Base-by-base conservation (phyloP, 2,113 vertebrate species). In the Petrocephalus microphthalmus region DNA sequence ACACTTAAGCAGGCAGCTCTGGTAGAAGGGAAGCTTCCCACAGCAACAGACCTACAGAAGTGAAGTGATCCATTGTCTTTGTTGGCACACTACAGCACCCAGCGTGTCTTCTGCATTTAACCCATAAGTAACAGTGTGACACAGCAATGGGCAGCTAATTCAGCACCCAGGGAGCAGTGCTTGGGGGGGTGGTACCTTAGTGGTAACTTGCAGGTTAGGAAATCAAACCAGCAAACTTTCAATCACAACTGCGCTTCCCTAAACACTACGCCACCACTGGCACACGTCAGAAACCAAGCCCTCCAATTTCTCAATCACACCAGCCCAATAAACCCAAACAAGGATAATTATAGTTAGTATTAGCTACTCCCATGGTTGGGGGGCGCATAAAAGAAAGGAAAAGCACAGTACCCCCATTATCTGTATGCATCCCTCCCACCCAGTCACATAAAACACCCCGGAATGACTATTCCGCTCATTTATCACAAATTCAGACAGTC, bases 341-440 rank as follows among this genome's bases (percentile, higher is more conserved):
- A 74, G n/a, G 47, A 20, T 47, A 52, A 84, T 84, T 51, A 52
- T 84, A 42, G 42, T 84, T 45, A 22, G 10, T 92, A 91, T 92
- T 91, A 71, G 67, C 67, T 71, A 71, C 11, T 7, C 13, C 7
- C 52, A 7, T 53, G 52, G 42, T n/a, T 10, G 57, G 57, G 57
- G 56, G 22, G 2, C n/a, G 3, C 42, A 42, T 42, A 42, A 42
- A 42, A 42, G 3, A 42, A 29, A 25, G 11, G 25, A 64, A 11
- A 8, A 11, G 8, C 60, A 11, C n/a, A 25, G 60, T 20, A 1
- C 54, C 54, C 22, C 7, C 56, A 7, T 6, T n/a, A 29, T 67
- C 33, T 78, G 71, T 42, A 1, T 42, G 33, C 71, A 37, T 42
- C 0, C 6, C 0, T 7, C 5, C 33, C 5, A 13, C n/a, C 25